A percentile compares a stretch with the other conserved stretches of the same genome.
Conservation (phyloP, 2,797 vertebrate genomes). For the Platalea minor region DNA sequence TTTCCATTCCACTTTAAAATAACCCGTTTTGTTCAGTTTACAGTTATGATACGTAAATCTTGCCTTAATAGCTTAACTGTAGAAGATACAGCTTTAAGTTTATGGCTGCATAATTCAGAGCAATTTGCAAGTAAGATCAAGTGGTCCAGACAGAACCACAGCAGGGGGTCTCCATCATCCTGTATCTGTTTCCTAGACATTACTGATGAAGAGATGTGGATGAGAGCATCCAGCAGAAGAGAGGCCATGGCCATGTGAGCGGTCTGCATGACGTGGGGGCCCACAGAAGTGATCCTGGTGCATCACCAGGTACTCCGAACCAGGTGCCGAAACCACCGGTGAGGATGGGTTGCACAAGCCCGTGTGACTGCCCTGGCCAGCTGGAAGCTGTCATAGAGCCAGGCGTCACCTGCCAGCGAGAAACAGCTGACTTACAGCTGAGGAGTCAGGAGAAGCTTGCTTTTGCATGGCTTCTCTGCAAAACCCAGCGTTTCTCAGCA, state of each 20-base stretch:
- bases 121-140: background rate
- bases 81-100: background rate
- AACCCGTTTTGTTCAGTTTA: background rate
- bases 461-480: background rate
- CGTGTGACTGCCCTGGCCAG: background rate
- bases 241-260: background rate
- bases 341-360: background rate
- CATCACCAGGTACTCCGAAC: background rate
- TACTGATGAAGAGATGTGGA: background rate
- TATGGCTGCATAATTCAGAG: background rate
- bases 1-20: background rate
- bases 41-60: background rate
- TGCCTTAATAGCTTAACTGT: background rate
- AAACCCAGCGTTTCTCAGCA: background rate
- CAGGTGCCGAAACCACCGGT: background rate
- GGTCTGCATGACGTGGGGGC: background rate
- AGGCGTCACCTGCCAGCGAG: fast-evolving
- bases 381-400: background rate
- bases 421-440: background rate
- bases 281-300: background rate
- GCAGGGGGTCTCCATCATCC: background rate
- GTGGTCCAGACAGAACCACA: background rate
- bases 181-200: background rate
- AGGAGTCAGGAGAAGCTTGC: background rate
- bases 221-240: background rate